Evolutionary conservation across 1,140 invertebrate genomes (phyloP).

Genomic region (Augochlora pura): DNA sequence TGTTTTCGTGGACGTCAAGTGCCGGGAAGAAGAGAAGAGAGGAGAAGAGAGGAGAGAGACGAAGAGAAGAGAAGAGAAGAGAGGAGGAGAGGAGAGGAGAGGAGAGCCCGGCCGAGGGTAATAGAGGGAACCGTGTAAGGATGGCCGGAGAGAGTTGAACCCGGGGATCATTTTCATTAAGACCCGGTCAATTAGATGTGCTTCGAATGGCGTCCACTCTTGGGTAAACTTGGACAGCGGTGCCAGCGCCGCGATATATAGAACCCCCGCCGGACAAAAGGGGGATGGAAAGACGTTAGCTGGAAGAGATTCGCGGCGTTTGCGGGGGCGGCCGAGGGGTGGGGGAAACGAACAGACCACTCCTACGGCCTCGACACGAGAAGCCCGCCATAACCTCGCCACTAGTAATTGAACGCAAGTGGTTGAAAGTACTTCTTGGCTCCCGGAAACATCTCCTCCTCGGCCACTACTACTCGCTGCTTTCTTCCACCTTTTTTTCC

Average conservation of each 20-base stretch:
- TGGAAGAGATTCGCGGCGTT: conserved; percentile 22
- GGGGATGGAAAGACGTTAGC: conserved; percentile 34
- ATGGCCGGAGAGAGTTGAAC: not conserved
- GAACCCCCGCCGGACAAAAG: conserved; percentile 37
- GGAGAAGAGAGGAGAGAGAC: not conserved
- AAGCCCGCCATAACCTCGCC: conserved; percentile 69
- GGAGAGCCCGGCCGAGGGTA: too few species aligned
- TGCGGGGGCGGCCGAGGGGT: conserved; percentile 12
- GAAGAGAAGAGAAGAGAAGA: too few species aligned
- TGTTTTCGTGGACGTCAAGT: conserved; percentile 27
- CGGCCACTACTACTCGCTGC: conserved; percentile 30
- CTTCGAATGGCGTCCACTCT: conserved; percentile 57
- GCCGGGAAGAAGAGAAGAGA: conserved; percentile 22
- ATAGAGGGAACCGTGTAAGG: conserved; percentile 21
- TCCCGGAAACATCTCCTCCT: conserved; percentile 65
- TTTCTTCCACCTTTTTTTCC: conserved; percentile 33
- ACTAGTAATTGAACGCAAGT: conserved; percentile 74
- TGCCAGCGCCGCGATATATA: conserved; percentile 40
- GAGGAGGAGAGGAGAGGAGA: too few species aligned
- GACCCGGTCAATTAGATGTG: conserved; percentile 67
- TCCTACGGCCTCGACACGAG: conserved; percentile 69
- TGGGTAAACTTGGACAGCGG: conserved; percentile 59
- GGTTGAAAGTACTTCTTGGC: conserved; percentile 73
- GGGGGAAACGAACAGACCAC: conserved; percentile 52
- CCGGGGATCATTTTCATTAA: conserved; percentile 67